Evolutionary conservation across 2,797 vertebrate species (phyloP), one percentile per base, ranked within the genome.

Genomic region (Intellagama lesueurii): DNA sequence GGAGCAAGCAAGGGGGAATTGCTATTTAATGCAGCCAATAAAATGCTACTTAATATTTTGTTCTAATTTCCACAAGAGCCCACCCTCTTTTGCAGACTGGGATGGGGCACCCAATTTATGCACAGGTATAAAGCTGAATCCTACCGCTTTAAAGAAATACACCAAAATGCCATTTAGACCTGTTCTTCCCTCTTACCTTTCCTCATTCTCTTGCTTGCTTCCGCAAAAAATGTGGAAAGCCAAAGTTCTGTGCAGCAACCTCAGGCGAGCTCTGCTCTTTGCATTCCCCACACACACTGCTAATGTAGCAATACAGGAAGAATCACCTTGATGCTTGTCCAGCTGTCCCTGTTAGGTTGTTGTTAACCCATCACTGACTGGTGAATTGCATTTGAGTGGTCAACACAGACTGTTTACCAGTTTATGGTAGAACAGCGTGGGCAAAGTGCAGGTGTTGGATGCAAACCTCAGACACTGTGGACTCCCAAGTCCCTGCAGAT

Each of bases 361-460:
- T 72, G 88, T 97, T 97, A 97, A 97, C 97, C 94, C 96, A 89
- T 90, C 44, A 49, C 82, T 66, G 95, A 93, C 94, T 94, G 30
- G 92, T 56, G 26, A n/a, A 0, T 0, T 0, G 5, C 17, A 4
- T 28, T 32, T 4, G 68, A 70, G 52, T 2, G 32, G 9, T 11
- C 12, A 16, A 24, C 22, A 3, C 30, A n/a, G 70, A 5, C 32
- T 1, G 17, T 32, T 81, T 24, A 7, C 2, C 16, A 1, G 2
- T 2, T 40, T 8, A 28, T 2, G 7, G 52, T 1, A 7, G 24
- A 22, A 81, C 52, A 4, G 60, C 12, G 60, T 64, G 60, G 60
- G 60, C 60, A 64, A 64, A 64, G 60, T 64, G 60, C 60, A 64
- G 60, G 16, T 17, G 19, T 22, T 22, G 60, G 60, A 3, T 64